Evolutionary conservation across 2,113 vertebrate genomes (phyloP).

Genomic region (Accipiter cooperii): DNA sequence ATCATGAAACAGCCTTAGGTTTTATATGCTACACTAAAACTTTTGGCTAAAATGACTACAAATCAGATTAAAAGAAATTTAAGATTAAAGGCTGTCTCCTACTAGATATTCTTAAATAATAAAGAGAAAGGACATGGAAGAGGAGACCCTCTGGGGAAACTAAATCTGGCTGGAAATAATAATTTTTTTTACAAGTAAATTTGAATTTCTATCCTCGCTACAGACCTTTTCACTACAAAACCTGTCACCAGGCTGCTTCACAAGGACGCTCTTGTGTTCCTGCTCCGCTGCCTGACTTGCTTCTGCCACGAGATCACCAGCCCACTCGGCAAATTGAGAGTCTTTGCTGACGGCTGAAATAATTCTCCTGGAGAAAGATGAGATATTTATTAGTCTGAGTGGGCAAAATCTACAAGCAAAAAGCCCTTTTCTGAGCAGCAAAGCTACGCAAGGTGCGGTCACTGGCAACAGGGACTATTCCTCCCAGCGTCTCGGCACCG

Average conservation of each 20-base stretch:
- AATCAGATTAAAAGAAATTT: background rate
- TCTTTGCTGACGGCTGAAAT: background rate
- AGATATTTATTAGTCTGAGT: background rate
- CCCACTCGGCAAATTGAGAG: background rate
- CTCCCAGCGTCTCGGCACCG: no score
- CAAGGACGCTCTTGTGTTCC: background rate
- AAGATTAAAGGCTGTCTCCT: background rate
- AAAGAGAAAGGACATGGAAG: background rate
- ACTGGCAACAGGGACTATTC: background rate
- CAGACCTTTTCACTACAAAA: background rate
- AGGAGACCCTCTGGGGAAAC: background rate
- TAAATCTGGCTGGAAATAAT: background rate
- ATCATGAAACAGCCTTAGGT: background rate
- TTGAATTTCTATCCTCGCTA: background rate
- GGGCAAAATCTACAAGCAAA: background rate
- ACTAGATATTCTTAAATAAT: background rate
- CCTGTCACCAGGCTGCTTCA: background rate
- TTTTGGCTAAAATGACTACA: background rate
- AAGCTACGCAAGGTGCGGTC: rapidly evolving
- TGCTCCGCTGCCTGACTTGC: background rate
- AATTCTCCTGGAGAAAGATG: background rate
- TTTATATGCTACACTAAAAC: background rate
- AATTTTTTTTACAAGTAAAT: background rate
- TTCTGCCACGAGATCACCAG: rapidly evolving
- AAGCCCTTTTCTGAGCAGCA: background rate